These are phyloP conservation scores for Edolisoma coerulescens DNA, from an alignment of 2,113 vertebrate genomes.

Conservation along the genomic window DNA sequence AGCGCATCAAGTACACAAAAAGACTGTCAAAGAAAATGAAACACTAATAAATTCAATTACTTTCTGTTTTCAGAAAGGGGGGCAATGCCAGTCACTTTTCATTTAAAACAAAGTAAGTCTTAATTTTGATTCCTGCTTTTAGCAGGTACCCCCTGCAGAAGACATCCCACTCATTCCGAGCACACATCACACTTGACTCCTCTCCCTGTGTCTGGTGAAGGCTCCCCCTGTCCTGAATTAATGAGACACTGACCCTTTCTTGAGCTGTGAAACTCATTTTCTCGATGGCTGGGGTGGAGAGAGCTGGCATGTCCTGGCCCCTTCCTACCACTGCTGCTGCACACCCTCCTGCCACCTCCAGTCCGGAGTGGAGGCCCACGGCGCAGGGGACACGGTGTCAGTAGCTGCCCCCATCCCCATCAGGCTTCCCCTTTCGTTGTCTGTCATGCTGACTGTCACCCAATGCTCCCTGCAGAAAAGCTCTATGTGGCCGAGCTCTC, in stretches of 20 bases:
- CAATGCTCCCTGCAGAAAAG: not conserved
- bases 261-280: slow-evolving; percentile 12
- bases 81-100: slow-evolving; percentile 61
- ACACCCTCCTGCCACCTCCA: not conserved
- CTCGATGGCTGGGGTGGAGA: not conserved
- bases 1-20: slow-evolving; percentile 65
- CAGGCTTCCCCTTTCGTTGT: not conserved
- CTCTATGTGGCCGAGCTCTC: not conserved
- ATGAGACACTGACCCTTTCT: slow-evolving; percentile 12
- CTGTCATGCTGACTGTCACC: not conserved
- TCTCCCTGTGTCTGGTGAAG: not conserved
- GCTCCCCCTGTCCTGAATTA: not conserved
- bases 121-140: slow-evolving; percentile 21
- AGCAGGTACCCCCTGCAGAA: not conserved
- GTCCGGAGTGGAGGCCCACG: not conserved
- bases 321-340: not conserved
- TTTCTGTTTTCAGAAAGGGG: slow-evolving; percentile 51
- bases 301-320: not conserved
- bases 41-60: slow-evolving; percentile 75
- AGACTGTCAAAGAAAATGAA: slow-evolving; percentile 76
- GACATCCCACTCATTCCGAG: not conserved
- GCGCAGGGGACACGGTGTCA: not conserved
- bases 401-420: not conserved
- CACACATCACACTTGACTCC: not conserved
- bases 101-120: slow-evolving; percentile 60